Percentiles rank a stretch among this genome's conserved stretches.
Evolutionary conservation across 2,797 vertebrate species (phyloP).

Genomic region (Sebastes diploproa): DNA sequence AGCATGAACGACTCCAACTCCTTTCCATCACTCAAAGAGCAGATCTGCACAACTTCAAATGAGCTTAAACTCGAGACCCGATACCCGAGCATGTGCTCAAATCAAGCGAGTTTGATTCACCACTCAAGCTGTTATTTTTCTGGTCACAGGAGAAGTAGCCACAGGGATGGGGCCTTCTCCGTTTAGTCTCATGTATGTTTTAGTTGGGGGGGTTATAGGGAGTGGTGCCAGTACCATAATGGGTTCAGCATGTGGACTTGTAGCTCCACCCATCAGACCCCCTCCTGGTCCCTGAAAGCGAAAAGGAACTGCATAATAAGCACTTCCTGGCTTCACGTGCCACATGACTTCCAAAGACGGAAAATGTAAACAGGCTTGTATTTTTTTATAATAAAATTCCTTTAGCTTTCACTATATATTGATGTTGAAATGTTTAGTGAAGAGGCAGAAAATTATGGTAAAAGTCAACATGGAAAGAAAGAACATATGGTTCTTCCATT

Average conservation of each 20-base stretch:
- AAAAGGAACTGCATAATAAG: conserved; percentile 78
- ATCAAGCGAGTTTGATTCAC: conserved; percentile 49
- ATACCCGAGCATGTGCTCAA: conserved; percentile 33
- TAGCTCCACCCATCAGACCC: conserved; percentile 70
- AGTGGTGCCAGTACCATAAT: conserved; percentile 80
- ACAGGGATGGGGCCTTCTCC: conserved; percentile 57
- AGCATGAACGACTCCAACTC: conserved; percentile 4
- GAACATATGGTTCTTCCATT: conserved; percentile 4
- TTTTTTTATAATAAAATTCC: conserved; percentile 1
- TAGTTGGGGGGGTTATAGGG: conserved; percentile 57
- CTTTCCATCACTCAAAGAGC: conserved; percentile 7
- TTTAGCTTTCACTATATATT: not conserved
- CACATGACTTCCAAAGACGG: conserved; percentile 41
- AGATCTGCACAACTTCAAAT: conserved; percentile 34
- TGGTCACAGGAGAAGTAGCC: conserved; percentile 66
- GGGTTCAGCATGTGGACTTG: conserved; percentile 78
- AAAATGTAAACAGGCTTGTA: conserved; percentile 35
- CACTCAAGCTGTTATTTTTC: conserved; percentile 58
- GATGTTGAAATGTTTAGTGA: not conserved
- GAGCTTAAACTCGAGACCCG: conserved; percentile 8
- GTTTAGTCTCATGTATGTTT: conserved; percentile 75
- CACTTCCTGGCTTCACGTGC: conserved; percentile 69
- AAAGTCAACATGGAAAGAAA: not conserved
- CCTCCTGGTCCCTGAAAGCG: conserved; percentile 52
- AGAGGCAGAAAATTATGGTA: not conserved